Conservation (phyloP, 1,140 invertebrate genomes). For the Drosophila insularis region DNA sequence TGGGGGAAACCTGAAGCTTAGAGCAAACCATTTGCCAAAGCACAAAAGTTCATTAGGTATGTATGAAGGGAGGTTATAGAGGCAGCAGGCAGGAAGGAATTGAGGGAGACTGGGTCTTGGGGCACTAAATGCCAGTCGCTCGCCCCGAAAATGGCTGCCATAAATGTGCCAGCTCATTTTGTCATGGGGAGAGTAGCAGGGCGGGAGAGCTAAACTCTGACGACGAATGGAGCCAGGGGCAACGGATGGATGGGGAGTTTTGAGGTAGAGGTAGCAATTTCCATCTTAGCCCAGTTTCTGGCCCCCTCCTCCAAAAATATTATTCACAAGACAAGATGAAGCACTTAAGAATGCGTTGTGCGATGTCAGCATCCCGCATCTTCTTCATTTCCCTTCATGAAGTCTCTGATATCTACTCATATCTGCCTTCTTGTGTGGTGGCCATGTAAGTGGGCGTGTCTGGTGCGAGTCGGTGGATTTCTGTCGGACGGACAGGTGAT, state of each 20-base stretch:
- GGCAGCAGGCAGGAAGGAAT: neutral
- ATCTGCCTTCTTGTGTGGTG: constrained; percentile 1
- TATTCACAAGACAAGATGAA: constrained; percentile 75
- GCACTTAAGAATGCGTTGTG: constrained; percentile 76
- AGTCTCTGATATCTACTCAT: constrained; percentile 55
- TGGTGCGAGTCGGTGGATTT: neutral
- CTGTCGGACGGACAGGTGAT: constrained; percentile 64
- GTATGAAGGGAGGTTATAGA: constrained; percentile 46
- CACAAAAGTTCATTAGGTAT: constrained; percentile 72
- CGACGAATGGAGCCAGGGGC: neutral
- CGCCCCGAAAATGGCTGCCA: constrained; percentile 69
- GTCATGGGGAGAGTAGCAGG: neutral
- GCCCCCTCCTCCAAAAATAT: constrained; percentile 54
- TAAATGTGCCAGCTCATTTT: constrained; percentile 77
- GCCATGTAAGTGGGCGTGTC: neutral
- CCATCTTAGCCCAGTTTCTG: constrained; percentile 48
- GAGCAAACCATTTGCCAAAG: constrained; percentile 33
- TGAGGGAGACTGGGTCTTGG: constrained; percentile 14
- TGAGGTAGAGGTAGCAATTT: constrained; percentile 50
- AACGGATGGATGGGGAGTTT: constrained; percentile 12
- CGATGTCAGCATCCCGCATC: constrained; percentile 52
- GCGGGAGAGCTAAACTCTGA: neutral
- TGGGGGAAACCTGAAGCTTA: constrained; percentile 38
- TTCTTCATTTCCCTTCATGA: constrained; percentile 5
- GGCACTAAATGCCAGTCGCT: constrained; percentile 62